A percentile compares a stretch with the other conserved stretches of the same genome.
Conservation (phyloP, 2,113 vertebrate species). For the Cephalopholis sonnerati region DNA sequence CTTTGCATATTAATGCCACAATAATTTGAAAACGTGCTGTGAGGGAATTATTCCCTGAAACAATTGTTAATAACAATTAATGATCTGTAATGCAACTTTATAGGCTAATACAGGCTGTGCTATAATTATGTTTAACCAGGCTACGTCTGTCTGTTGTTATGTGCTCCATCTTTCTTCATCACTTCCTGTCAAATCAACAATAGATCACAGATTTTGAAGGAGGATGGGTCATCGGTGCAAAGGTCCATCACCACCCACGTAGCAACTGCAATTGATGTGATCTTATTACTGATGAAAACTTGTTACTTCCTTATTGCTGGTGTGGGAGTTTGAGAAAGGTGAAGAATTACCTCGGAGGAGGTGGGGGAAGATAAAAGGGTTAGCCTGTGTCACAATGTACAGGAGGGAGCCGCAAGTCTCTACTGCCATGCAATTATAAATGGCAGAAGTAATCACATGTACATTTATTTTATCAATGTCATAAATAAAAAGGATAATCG, state of each 20-base stretch:
- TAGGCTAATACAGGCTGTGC: not conserved
- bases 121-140: not conserved
- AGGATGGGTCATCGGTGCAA: not conserved
- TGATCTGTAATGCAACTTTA: constrained; percentile 8
- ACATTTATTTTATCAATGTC: no score
- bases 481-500: not conserved
- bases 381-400: not conserved
- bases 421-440: not conserved
- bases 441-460: not conserved
- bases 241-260: not conserved
- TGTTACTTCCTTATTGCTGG: no score
- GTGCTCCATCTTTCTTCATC: not conserved
- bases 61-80: not conserved
- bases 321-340: not conserved
- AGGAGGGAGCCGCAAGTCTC: not conserved
- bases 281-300: not conserved
- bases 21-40: not conserved
- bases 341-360: not conserved
- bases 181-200: not conserved
- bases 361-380: not conserved
- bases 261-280: not conserved
- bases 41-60: not conserved
- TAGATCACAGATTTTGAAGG: not conserved
- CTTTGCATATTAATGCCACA: not conserved
- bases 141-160: not conserved